A percentile compares a stretch with the other conserved stretches of the same genome.
Evolutionary conservation across 1,140 invertebrate species (phyloP).

Genomic region (Cotesia glomerata): DNA sequence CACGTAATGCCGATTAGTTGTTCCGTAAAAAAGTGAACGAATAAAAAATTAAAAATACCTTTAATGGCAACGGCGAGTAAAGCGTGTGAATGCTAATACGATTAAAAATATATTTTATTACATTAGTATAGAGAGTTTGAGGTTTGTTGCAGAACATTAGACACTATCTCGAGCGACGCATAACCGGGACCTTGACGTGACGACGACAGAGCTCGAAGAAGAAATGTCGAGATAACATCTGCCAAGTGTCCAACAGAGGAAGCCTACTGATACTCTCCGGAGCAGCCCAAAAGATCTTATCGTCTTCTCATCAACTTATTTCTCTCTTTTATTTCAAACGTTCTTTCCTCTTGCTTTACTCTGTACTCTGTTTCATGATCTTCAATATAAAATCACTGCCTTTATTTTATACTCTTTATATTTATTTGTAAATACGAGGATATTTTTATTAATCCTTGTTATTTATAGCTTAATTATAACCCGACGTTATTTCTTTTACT

Average conservation of each 20-base stretch:
- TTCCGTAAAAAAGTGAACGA: too few relatives aligned
- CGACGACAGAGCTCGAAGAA: constrained; percentile 40
- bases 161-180: constrained; percentile 35
- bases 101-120: too few relatives aligned
- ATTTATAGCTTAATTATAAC: too few relatives aligned
- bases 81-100: too few relatives aligned
- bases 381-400: neutral
- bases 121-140: constrained; percentile 17
- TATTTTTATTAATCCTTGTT: too few relatives aligned
- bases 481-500: too few relatives aligned
- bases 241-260: constrained; percentile 16
- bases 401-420: constrained; percentile 23
- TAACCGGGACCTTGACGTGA: constrained; percentile 41
- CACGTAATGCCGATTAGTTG: too few relatives aligned
- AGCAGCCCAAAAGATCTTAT: constrained; percentile 43
- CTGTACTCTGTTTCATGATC: constrained; percentile 14
- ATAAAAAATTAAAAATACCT: too few relatives aligned
- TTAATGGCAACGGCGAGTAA: too few relatives aligned
- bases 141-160: constrained; percentile 37
- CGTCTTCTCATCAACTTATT: constrained; percentile 48
- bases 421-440: neutral
- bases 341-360: constrained; percentile 30
- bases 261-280: constrained; percentile 37
- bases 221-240: constrained; percentile 48
- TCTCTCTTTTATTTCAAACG: constrained; percentile 41